Conservation (phyloP, 92 coral and sea anemone genomes). For the Palythoa grandiflora region DNA sequence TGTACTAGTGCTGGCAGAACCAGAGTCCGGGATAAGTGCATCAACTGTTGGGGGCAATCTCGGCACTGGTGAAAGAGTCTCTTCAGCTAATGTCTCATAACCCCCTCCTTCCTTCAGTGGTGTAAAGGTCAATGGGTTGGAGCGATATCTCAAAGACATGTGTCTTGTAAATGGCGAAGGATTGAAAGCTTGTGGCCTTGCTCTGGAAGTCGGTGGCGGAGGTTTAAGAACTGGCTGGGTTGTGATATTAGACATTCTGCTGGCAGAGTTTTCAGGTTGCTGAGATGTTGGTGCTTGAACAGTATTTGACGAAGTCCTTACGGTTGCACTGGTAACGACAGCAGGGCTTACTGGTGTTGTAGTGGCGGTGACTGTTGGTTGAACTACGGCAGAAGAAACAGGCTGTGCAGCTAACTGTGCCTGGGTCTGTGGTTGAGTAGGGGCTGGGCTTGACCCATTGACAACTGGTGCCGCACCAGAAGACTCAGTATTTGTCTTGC, state of each 20-base stretch:
- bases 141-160: conserved; percentile 94
- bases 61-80: conserved; percentile 74
- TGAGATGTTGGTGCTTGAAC: conserved; percentile 40
- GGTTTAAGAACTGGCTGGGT: conserved; percentile 84
- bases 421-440: conserved; percentile 59
- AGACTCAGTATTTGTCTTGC: conserved; percentile 26
- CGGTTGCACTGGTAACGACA: conserved; percentile 66
- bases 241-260: conserved; percentile 40
- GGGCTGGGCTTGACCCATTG: conserved; percentile 30
- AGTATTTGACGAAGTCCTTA: conserved; percentile 21
- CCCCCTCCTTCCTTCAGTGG: conserved; percentile 85
- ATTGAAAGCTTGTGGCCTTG: conserved; percentile 92
- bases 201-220: conserved; percentile 88
- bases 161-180: conserved; percentile 99
- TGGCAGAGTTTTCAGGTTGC: conserved; percentile 51
- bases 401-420: conserved; percentile 65
- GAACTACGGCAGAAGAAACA: conserved; percentile 52
- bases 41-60: conserved; percentile 86
- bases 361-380: conserved; percentile 59
- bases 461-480: conserved; percentile 30
- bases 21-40: conserved; percentile 62
- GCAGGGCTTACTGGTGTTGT: conserved; percentile 50
- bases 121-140: conserved; percentile 90
- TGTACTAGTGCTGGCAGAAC: conserved; percentile 31
- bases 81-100: conserved; percentile 90